phyloP scores from a whole-genome alignment of 1,140 invertebrate genomes.

The Drosophila chauvacae region DNA sequence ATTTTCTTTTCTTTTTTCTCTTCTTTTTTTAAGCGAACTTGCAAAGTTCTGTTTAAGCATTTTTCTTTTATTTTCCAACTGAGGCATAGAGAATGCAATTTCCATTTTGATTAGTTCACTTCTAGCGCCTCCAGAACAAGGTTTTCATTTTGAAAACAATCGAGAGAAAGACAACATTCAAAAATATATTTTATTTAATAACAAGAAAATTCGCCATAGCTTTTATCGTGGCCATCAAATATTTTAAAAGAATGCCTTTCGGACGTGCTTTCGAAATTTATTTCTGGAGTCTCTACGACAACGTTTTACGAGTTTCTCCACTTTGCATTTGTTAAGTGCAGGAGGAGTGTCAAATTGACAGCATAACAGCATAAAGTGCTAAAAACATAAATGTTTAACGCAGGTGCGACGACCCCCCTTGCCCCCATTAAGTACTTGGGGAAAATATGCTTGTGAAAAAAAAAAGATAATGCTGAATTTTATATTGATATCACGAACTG shows the following conservation, averaged over 20 bases:
- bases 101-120: constrained; percentile 60
- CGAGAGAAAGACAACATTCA: neutral
- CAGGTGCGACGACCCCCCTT: constrained; percentile 14
- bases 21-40: constrained; percentile 51
- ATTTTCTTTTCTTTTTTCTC: constrained; percentile 30
- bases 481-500: constrained; percentile 67
- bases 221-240: constrained; percentile 8
- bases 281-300: constrained; percentile 6
- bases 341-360: constrained; percentile 47
- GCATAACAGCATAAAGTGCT: constrained; percentile 46
- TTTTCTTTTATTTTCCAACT: constrained; percentile 18
- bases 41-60: constrained; percentile 35
- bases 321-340: constrained; percentile 43
- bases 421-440: neutral
- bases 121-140: neutral
- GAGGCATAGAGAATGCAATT: constrained; percentile 61
- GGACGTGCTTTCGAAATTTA: constrained; percentile 30
- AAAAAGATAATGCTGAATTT: constrained; percentile 40
- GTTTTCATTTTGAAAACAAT: neutral
- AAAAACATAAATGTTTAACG: constrained; percentile 48
- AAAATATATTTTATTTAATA: neutral
- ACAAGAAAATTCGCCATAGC: neutral
- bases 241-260: constrained; percentile 14
- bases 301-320: constrained; percentile 39
- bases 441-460: constrained; percentile 29